Evolutionary conservation across 2,113 vertebrate species (phyloP).

Genomic region (Clarias batrachus): DNA sequence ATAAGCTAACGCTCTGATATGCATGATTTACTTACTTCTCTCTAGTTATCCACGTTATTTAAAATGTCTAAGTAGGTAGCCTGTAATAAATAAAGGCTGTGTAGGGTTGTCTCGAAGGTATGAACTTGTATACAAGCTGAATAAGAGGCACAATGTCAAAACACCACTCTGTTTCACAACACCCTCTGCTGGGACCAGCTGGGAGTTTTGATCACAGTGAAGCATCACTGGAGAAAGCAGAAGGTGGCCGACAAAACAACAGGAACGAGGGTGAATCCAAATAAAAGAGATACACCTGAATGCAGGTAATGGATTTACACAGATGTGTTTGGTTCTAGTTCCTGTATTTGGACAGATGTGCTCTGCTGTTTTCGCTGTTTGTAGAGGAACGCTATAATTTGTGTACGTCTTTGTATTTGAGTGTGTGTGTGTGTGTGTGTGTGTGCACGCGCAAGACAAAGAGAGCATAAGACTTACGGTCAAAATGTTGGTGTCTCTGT

Average conservation of each 20-base stretch:
- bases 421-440: constrained; percentile 36
- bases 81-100: background rate
- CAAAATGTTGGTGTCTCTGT: constrained; percentile 88
- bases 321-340: background rate
- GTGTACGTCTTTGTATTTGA: constrained; percentile 39
- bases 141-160: background rate
- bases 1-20: no score
- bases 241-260: constrained; percentile 65
- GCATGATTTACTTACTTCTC: background rate
- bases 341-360: background rate
- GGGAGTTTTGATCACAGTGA: background rate
- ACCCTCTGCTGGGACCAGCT: background rate
- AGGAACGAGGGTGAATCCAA: background rate
- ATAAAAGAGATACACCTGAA: background rate
- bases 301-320: background rate
- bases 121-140: background rate
- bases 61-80: background rate
- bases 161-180: background rate
- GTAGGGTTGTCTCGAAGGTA: background rate
- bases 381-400: background rate
- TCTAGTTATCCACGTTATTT: background rate
- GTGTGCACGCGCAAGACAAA: background rate
- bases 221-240: constrained; percentile 29
- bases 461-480: constrained; percentile 64
- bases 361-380: background rate